A percentile compares a stretch with the other conserved stretches of the same genome.
Conservation (phyloP, 2,113 vertebrate genomes). For the Cathartes aura region DNA sequence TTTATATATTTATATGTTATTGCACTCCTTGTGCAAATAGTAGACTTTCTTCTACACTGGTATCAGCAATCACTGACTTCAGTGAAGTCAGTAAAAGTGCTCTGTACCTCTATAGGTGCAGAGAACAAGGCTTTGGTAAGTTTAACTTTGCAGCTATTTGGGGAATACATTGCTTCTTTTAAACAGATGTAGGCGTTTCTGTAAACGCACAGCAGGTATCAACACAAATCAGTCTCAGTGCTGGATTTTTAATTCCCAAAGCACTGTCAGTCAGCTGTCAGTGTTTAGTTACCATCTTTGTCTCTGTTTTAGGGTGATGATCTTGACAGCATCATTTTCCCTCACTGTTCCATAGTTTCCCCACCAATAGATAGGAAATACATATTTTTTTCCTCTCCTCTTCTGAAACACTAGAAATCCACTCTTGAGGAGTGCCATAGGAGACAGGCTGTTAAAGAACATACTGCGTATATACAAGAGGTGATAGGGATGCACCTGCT, state of each 20-base stretch:
- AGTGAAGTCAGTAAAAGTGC: background rate
- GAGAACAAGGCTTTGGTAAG: background rate
- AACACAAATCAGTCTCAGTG: background rate
- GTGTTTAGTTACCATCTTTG: background rate
- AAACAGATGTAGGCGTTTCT: background rate
- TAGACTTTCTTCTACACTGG: background rate
- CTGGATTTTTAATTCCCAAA: background rate
- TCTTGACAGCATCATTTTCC: background rate
- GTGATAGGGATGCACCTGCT: background rate
- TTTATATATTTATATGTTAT: background rate
- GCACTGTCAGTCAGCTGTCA: background rate
- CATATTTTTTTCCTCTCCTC: background rate
- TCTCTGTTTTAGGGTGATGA: background rate
- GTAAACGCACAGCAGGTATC: background rate
- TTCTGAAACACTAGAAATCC: background rate
- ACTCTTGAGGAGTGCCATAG: background rate
- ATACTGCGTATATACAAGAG: background rate
- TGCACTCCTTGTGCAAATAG: background rate
- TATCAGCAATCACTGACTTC: background rate
- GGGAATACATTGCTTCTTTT: background rate
- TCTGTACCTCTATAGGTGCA: background rate
- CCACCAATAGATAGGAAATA: background rate
- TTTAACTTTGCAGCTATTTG: background rate
- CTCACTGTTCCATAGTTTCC: background rate
- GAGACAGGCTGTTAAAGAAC: background rate